Evolutionary conservation across 2,797 vertebrate species (phyloP), one percentile per base, ranked within the genome.

Genomic region (Sardinella longiceps): DNA sequence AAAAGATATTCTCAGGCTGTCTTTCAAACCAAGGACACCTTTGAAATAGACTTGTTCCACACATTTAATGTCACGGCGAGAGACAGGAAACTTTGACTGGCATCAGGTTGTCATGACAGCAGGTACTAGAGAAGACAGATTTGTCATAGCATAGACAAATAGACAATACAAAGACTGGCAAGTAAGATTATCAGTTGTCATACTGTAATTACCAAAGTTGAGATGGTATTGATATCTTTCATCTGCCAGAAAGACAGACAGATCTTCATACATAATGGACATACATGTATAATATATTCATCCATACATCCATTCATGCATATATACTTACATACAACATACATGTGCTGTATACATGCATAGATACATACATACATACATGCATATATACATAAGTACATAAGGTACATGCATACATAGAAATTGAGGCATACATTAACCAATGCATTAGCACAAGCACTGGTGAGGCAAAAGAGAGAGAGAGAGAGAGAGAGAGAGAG

Each of bases 391-490:
- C n/a, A n/a, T n/a, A n/a, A n/a, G n/a, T n/a, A n/a, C n/a, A n/a
- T n/a, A n/a, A n/a, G 5, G 39, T 43, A 43, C n/a, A n/a, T n/a
- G n/a, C n/a, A n/a, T n/a, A n/a, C n/a, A n/a, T n/a, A n/a, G n/a
- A n/a, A n/a, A 43, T 43, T 43, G 43, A 3, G 7, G 43, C 43
- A 43, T 43, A 7, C 43, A 4, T 0, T 43, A 43, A 7, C 43
- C 7, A 43, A 2, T 43, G 80, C 43, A 7, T 7, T 43, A 43
- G 43, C 43, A 4, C 43, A 4, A 43, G 43, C 43, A 43, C 43
- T 43, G 84, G 56, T 85, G 45, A 46, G 56, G 51, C 45, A 80
- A 70, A 80, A n/a, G 45, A 58, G 25, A 30, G 63, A 14, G 63
- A 25, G n/a, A 5, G 1, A 18, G 51, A 53, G 51, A 11, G 56